A percentile compares a stretch with the other conserved stretches of the same genome.
phyloP scores from a whole-genome alignment of 1,140 invertebrate genomes.

The Tetragonula clypearis region DNA sequence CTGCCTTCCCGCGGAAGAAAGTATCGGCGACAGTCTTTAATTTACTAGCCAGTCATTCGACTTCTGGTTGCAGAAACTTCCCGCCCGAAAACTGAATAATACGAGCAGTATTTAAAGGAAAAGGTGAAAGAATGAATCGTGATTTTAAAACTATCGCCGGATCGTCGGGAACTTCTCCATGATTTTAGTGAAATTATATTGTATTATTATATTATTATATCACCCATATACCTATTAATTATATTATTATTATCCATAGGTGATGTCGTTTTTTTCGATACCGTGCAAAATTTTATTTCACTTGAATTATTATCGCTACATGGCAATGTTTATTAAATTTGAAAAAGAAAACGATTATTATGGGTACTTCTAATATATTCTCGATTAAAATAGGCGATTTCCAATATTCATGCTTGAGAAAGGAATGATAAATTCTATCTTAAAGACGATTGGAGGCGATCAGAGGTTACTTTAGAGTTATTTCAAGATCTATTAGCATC shows the following conservation, averaged over 20 bases:
- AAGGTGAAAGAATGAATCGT: neutral
- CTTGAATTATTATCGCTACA: too few species aligned
- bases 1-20: constrained; percentile 4
- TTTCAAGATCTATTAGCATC: neutral
- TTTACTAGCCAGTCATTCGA: neutral
- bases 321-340: too few species aligned
- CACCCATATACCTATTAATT: too few species aligned
- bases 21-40: neutral
- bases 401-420: neutral
- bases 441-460: neutral
- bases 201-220: too few species aligned
- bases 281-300: too few species aligned
- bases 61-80: neutral
- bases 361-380: neutral
- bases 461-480: neutral
- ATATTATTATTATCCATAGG: too few species aligned
- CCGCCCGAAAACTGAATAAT: neutral
- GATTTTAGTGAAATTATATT: neutral
- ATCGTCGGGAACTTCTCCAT: neutral
- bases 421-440: too few species aligned
- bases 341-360: too few species aligned
- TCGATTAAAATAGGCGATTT: neutral
- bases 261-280: too few species aligned
- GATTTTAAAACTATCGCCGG: neutral
- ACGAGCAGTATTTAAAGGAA: too few species aligned